Percentiles rank a stretch among this genome's conserved stretches.
Conservation (phyloP, 2,888 invertebrate genomes). For the Agyllia agylla region DNA sequence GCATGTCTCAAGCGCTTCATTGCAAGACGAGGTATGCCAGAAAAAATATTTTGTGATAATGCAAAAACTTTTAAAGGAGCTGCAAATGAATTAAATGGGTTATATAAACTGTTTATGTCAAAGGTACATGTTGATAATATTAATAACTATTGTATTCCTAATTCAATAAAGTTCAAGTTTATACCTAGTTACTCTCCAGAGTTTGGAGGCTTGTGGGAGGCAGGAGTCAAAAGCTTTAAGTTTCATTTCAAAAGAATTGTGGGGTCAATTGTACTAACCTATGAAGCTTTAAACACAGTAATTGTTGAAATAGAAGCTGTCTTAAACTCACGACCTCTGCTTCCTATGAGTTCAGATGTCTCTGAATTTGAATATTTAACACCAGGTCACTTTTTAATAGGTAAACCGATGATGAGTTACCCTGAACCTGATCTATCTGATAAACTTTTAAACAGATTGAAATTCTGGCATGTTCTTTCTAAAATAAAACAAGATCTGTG, state of each 20-base stretch:
- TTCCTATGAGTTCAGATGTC: not conserved
- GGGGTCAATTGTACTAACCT: not conserved
- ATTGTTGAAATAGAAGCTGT: not conserved
- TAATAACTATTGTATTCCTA: not conserved
- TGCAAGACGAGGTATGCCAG: not conserved
- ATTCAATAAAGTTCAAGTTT: not conserved
- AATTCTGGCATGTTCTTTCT: not conserved
- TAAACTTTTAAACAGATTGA: not conserved
- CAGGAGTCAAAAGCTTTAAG: not conserved
- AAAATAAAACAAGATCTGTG: not conserved
- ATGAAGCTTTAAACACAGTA: not conserved
- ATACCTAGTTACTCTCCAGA: not conserved
- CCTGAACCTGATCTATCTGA: not conserved
- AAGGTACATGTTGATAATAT: not conserved
- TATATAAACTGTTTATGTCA: not conserved
- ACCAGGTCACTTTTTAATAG: not conserved
- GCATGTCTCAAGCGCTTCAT: not conserved
- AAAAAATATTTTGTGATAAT: not conserved
- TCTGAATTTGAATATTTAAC: not conserved
- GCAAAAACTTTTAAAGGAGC: not conserved
- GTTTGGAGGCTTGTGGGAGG: not conserved
- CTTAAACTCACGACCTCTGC: not conserved
- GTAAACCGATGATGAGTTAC: not conserved
- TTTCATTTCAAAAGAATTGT: not conserved
- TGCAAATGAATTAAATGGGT: not conserved